Conservation (phyloP, 53 echinoderm and acorn worm species). For the Luidia sarsii region DNA sequence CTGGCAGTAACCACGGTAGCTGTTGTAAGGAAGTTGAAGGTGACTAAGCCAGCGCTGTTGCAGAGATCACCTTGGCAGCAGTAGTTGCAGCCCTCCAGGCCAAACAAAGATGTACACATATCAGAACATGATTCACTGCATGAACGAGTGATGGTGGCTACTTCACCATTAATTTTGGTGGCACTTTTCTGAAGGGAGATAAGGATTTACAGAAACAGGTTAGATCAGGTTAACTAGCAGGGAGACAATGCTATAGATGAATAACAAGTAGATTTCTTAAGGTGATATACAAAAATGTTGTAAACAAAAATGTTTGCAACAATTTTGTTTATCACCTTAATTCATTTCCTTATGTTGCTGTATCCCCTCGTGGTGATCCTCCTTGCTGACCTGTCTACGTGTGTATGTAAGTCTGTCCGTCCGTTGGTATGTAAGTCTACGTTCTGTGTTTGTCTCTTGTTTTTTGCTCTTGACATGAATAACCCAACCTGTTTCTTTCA, state of each 20-base stretch:
- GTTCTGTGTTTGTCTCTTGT: no score
- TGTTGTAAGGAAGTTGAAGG: slow-evolving; percentile 3
- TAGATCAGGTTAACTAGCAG: no score
- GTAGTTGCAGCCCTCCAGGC: slow-evolving; percentile 33
- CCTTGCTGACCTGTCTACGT: no score
- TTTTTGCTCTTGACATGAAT: no score
- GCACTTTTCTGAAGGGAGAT: slow-evolving; percentile 31
- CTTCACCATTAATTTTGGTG: not conserved
- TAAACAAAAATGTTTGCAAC: not conserved
- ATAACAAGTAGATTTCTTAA: not conserved
- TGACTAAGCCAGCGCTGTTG: slow-evolving; percentile 14
- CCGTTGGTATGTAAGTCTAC: no score
- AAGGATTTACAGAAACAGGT: no score
- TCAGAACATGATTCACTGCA: slow-evolving; percentile 1
- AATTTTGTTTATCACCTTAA: not conserved
- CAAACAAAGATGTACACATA: not conserved
- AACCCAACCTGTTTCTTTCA: no score
- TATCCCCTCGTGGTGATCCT: no score
- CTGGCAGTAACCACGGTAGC: slow-evolving; percentile 15
- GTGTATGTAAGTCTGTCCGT: no score
- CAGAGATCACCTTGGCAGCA: slow-evolving; percentile 30
- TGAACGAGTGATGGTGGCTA: not conserved
- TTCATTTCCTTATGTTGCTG: not conserved
- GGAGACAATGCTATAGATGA: not conserved
- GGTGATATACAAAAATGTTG: no score